Conservation (phyloP, 2,888 invertebrate genomes). For the Gryllus longicercus region DNA sequence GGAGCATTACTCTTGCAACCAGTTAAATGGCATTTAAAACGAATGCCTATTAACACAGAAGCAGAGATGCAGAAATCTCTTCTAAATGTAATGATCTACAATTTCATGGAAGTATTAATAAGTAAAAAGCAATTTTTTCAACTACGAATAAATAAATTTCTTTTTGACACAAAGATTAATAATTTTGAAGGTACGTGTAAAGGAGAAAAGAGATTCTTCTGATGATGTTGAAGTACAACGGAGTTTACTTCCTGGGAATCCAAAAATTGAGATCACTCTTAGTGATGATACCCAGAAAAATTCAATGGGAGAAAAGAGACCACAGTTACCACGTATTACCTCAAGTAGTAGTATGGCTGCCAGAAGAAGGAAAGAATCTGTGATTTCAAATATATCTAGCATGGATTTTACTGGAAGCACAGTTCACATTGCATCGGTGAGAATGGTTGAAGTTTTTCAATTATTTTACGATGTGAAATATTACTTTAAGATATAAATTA, state of each 20-base stretch:
- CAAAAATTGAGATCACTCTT: constrained; percentile 27
- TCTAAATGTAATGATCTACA: not conserved
- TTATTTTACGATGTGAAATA: too few species aligned
- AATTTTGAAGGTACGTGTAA: not conserved
- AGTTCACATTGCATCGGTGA: constrained; percentile 61
- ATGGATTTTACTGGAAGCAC: constrained; percentile 74
- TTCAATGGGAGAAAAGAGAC: constrained; percentile 18
- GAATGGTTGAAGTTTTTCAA: not conserved
- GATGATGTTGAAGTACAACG: not conserved
- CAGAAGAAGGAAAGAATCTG: constrained; percentile 60
- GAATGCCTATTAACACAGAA: constrained; percentile 42
- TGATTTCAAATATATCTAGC: constrained; percentile 67
- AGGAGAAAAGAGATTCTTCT: not conserved
- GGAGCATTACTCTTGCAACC: constrained; percentile 68
- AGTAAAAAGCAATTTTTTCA: too few species aligned
- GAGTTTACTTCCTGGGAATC: constrained; percentile 26
- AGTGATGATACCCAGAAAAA: constrained; percentile 23
- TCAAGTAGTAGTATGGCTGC: constrained; percentile 40
- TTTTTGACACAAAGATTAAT: not conserved
- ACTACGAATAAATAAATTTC: not conserved
- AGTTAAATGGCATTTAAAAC: constrained; percentile 66
- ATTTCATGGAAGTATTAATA: too few species aligned
- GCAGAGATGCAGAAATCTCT: constrained; percentile 21
- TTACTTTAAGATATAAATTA: too few species aligned
- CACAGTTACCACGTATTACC: constrained; percentile 29